Conservation (phyloP, 2,888 invertebrate genomes). For the Cryptosula pallasiana region DNA sequence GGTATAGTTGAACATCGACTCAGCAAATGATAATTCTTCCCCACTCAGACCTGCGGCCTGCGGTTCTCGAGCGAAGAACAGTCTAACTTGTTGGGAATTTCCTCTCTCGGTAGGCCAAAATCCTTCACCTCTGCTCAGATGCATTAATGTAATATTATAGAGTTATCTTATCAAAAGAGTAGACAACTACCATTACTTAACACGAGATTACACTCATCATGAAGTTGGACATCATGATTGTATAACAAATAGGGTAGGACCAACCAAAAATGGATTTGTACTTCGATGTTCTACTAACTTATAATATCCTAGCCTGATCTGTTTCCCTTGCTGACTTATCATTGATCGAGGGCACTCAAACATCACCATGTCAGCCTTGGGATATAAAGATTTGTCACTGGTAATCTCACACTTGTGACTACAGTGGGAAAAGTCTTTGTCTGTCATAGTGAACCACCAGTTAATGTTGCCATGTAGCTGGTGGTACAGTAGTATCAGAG, state of each 20-base stretch:
- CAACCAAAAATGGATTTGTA: too few species aligned
- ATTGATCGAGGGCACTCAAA: not conserved
- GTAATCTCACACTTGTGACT: not conserved
- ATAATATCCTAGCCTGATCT: not conserved
- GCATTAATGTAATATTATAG: too few species aligned
- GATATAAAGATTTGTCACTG: not conserved
- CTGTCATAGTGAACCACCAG: not conserved
- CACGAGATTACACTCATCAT: too few species aligned
- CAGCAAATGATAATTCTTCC: not conserved
- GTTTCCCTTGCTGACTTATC: not conserved
- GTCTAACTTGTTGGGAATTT: slow-evolving; percentile 4
- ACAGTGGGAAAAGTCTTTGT: slow-evolving; percentile 7
- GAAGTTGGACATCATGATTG: too few species aligned
- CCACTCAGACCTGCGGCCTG: slow-evolving; percentile 14
- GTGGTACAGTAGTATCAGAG: slow-evolving; percentile 2
- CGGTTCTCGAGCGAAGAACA: slow-evolving; percentile 19
- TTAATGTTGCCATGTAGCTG: not conserved
- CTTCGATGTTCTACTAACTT: too few species aligned
- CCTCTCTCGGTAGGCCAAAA: not conserved
- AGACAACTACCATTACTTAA: too few species aligned
- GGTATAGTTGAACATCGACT: slow-evolving; percentile 11
- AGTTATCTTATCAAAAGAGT: too few species aligned
- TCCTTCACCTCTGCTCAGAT: not conserved
- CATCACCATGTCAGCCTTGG: slow-evolving; percentile 4
- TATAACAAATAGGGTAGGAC: too few species aligned